Percentiles rank a stretch among this genome's conserved stretches.
These are phyloP conservation scores for Diarsia mendica DNA, from an alignment of 2,888 invertebrate species.

Conservation along the genomic window DNA sequence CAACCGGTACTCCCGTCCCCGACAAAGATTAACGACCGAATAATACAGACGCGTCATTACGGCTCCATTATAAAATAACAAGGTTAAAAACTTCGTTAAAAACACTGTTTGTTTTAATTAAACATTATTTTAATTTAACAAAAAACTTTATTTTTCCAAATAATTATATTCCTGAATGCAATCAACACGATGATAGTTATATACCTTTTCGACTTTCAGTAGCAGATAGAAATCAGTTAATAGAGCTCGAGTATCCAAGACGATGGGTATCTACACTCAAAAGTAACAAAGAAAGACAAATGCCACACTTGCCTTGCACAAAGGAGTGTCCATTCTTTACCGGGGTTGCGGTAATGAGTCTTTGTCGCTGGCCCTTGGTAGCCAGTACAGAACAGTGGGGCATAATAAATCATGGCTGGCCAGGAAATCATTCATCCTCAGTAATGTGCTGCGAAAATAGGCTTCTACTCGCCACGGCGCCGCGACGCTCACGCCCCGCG, in stretches of 20 bases:
- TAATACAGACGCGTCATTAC: slow-evolving; percentile 69
- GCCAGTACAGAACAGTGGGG: slow-evolving; percentile 72
- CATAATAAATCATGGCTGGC: slow-evolving; percentile 88
- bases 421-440: slow-evolving; percentile 90
- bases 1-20: slow-evolving; percentile 68
- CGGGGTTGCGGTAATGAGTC: slow-evolving; percentile 81
- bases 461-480: slow-evolving; percentile 83
- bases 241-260: slow-evolving; percentile 70
- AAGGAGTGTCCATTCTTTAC: slow-evolving; percentile 86
- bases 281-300: slow-evolving; percentile 85
- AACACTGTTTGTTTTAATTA: slow-evolving; percentile 53
- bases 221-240: slow-evolving; percentile 69
- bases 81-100: slow-evolving; percentile 23
- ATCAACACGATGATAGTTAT: slow-evolving; percentile 36
- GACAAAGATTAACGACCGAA: slow-evolving; percentile 75
- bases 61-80: slow-evolving; percentile 47
- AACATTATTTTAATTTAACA: slow-evolving; percentile 36
- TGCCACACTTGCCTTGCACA: slow-evolving; percentile 82
- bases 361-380: slow-evolving; percentile 75
- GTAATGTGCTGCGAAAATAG: slow-evolving; percentile 90
- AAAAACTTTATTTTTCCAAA: slow-evolving; percentile 30
- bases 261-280: slow-evolving; percentile 74
- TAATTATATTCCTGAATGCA: slow-evolving; percentile 15
- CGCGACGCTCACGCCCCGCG: slow-evolving; percentile 79
- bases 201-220: slow-evolving; percentile 65